These are phyloP conservation scores for Coregonus suidteri DNA, from an alignment of 2,797 vertebrate species.

Conservation along the genomic window DNA sequence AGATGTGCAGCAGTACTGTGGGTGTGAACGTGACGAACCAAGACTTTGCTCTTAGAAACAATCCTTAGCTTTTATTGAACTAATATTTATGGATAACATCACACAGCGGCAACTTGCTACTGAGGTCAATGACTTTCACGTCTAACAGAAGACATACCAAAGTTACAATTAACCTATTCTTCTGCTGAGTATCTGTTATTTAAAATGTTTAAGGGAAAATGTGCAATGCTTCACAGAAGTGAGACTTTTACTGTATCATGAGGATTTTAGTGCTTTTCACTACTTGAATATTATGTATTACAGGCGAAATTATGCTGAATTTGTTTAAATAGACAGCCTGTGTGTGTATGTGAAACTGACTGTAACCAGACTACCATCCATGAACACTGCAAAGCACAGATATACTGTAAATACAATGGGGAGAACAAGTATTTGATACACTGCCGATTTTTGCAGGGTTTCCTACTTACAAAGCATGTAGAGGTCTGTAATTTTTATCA, in stretches of 20 bases:
- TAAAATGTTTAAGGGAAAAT: constrained; percentile 84
- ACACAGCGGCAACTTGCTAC: constrained; percentile 73
- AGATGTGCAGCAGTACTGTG: constrained; percentile 78
- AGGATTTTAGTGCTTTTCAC: constrained; percentile 59
- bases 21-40: constrained; percentile 64
- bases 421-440: no score
- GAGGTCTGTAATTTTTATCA: no score
- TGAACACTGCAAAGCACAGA: constrained; percentile 76
- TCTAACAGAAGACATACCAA: constrained; percentile 82
- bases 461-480: no score
- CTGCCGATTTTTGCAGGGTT: no score
- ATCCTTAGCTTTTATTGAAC: constrained; percentile 78
- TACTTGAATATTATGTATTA: constrained; percentile 66
- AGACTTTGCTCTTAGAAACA: constrained; percentile 55
- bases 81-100: constrained; percentile 65
- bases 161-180: constrained; percentile 73
- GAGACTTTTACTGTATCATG: constrained; percentile 69
- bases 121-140: constrained; percentile 79
- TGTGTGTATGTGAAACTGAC: constrained; percentile 52
- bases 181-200: constrained; percentile 59
- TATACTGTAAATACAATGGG: constrained; percentile 62
- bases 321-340: constrained; percentile 41
- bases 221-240: constrained; percentile 88
- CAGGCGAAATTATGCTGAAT: constrained; percentile 84
- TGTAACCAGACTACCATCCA: constrained; percentile 77